Evolutionary conservation across 2,113 vertebrate species (phyloP), one percentile per base, ranked within the genome.

Genomic region (Tachysurus fulvidraco): DNA sequence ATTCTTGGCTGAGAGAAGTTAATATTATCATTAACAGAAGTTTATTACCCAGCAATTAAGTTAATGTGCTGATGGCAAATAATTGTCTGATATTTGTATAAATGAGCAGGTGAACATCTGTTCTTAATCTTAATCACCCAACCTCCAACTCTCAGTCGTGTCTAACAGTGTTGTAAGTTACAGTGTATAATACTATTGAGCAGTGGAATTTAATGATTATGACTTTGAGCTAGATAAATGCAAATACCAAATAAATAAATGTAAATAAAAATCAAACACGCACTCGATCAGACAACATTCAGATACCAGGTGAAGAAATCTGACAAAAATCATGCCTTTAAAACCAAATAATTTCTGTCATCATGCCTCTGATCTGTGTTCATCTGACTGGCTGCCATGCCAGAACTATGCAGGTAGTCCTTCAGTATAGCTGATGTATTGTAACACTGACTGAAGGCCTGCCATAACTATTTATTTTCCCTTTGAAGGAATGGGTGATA

Each of bases 401-500:
- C 78, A 83, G 36, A 88, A 30, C 50, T 65, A 83, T 59, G 59
- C 71, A 54, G 62, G 41, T 54, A 82, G 76, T 82, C 2, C 1
- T 73, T 73, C 54, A 86, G 54, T 59, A 12, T n/a, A 57, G 41
- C 17, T 55, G 55, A 74, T 46, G 14, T 19, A 50, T 62, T 9
- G n/a, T 74, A 36, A 57, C 28, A 69, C 62, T 30, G 55, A 73
- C 64, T 80, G 46, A 81, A 62, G 77, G 16, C 14, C 52, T 71
- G 25, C 55, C 30, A 57, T 84, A 84, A 86, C 78, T 84, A 76
- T 83, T 84, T 50, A 44, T 77, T 28, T n/a, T 59, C 41, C 28
- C 46, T 88, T 88, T 78, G 12, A 76, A 79, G 41, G 44, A 44
- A 89, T 60, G 12, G 30, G 41, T 81, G 73, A 79, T 77, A 83